These are phyloP conservation scores for Poecilia wingei DNA, from an alignment of 2,797 vertebrate species.

Conservation along the genomic window DNA sequence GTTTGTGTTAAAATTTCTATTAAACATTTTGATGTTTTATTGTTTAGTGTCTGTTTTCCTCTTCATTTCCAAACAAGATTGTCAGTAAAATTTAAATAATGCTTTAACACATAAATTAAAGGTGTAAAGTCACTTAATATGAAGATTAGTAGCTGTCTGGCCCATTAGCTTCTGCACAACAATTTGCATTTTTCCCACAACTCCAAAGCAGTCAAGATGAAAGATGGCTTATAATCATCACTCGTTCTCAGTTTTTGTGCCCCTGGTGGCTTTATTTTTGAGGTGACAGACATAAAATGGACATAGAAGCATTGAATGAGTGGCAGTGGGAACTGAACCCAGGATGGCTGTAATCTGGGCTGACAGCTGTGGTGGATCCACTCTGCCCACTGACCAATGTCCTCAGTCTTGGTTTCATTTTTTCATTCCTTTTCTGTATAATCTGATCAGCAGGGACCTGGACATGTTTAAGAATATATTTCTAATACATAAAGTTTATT, in stretches of 20 bases:
- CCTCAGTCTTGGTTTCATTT: not conserved
- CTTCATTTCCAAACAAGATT: not conserved
- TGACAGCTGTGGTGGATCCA: not conserved
- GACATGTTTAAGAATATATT: not conserved
- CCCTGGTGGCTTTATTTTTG: not conserved
- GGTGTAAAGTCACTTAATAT: not conserved
- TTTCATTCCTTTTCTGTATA: not conserved
- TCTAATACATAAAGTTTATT: not conserved
- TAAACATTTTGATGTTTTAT: constrained; percentile 52
- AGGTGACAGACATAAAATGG: not conserved
- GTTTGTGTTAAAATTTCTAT: constrained; percentile 44
- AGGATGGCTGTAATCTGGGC: not conserved
- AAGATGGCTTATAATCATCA: not conserved
- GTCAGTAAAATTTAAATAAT: not conserved
- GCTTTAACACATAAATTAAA: not conserved
- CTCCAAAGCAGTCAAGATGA: not conserved
- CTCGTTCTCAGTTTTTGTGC: not conserved
- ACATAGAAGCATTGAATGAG: not conserved
- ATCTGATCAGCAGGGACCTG: not conserved
- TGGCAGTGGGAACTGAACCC: not conserved
- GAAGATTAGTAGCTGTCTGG: not conserved
- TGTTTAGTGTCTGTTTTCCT: not conserved
- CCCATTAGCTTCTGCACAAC: not conserved
- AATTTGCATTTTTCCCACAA: not conserved
- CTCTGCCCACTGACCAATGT: not conserved